phyloP scores from a whole-genome alignment of 2,888 invertebrate genomes.

The Pterobdella sp. region DNA sequence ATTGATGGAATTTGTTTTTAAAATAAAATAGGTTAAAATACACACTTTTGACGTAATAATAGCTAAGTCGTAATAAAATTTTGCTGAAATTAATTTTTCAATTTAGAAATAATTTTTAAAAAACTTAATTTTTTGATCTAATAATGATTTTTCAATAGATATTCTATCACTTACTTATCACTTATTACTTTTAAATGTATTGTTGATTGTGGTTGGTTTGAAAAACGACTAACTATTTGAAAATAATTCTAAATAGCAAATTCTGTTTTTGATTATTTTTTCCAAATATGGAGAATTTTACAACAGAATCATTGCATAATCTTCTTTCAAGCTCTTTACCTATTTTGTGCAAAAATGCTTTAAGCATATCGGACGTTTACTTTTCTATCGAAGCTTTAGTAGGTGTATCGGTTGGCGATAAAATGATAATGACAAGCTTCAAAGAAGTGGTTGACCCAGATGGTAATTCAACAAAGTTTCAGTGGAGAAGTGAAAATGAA shows the following conservation, averaged over 20 bases:
- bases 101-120: not conserved
- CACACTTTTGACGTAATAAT: conserved; percentile 12
- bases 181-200: conserved; percentile 3
- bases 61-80: not conserved
- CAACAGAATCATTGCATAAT: conserved; percentile 10
- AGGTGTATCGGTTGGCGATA: conserved; percentile 27
- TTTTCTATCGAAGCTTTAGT: conserved; percentile 29
- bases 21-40: not conserved
- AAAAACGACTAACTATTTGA: not conserved
- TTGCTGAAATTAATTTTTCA: not conserved
- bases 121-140: not conserved
- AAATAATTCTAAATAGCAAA: not conserved
- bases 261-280: not conserved
- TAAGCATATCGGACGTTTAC: conserved; percentile 19
- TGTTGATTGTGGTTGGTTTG: not conserved
- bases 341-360: conserved; percentile 25
- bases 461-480: not conserved
- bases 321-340: conserved; percentile 27
- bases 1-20: not conserved
- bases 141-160: not conserved
- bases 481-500: not conserved
- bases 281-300: conserved; percentile 5
- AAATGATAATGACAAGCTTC: conserved; percentile 27
- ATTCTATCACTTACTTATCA: not conserved
- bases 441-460: conserved; percentile 27